These are phyloP conservation scores for Scaptodrosophila lebanonensis DNA, from an alignment of 1,140 invertebrate species.

Conservation along the genomic window DNA sequence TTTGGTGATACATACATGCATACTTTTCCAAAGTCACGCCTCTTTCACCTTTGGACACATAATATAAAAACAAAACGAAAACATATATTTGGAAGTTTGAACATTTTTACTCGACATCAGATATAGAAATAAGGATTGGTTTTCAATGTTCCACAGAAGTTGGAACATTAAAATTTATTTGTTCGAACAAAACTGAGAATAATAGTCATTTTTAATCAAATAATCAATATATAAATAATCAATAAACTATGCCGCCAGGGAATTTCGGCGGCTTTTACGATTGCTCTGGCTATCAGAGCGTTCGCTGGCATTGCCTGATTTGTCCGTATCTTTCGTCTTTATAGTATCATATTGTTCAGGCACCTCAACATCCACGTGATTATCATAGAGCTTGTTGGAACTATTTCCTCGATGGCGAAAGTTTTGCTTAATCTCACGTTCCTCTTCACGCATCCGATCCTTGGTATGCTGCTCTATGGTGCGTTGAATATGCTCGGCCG, in stretches of 20 bases:
- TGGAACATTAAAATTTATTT: no score
- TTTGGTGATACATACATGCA: slow-evolving; percentile 8
- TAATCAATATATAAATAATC: slow-evolving; percentile 3
- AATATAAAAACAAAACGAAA: slow-evolving; percentile 11
- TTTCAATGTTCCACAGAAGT: no score
- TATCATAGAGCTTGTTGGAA: slow-evolving; percentile 1
- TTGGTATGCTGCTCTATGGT: slow-evolving; percentile 67
- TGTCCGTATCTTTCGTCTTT: not conserved
- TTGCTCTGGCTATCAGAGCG: slow-evolving; percentile 28
- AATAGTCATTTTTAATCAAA: no score
- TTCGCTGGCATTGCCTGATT: slow-evolving; percentile 6
- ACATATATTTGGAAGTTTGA: slow-evolving; percentile 17
- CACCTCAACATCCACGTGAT: not conserved
- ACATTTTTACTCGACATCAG: no score
- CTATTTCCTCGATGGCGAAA: slow-evolving; percentile 38
- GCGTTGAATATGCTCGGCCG: slow-evolving; percentile 69
- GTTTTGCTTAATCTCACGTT: slow-evolving; percentile 60
- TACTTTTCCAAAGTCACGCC: no score
- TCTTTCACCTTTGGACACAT: no score
- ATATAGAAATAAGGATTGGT: no score
- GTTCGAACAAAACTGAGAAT: no score
- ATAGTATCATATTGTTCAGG: not conserved
- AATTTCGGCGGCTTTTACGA: slow-evolving; percentile 48
- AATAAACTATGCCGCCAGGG: slow-evolving; percentile 36
- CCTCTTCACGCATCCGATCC: slow-evolving; percentile 64